Conservation (phyloP, 2,888 invertebrate genomes). For the Stenolophus ochropezus region DNA sequence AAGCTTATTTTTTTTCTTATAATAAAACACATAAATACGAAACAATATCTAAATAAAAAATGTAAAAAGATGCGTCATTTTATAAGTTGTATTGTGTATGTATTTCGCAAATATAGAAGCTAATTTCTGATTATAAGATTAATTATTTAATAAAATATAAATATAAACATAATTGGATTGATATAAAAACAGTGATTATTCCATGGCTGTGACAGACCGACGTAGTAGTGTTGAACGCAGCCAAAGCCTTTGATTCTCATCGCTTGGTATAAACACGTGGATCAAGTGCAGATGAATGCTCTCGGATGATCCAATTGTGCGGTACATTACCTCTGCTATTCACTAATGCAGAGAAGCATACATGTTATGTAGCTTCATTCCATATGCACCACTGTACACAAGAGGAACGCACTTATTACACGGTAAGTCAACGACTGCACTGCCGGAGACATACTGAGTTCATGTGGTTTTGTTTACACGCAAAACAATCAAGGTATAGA, state of each 20-base stretch:
- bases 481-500: too few relatives aligned
- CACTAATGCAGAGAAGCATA: background rate
- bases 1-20: too few relatives aligned
- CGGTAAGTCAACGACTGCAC: background rate
- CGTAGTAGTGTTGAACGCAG: background rate
- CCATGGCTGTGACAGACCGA: background rate
- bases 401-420: background rate
- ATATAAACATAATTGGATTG: too few relatives aligned
- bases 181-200: background rate
- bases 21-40: too few relatives aligned
- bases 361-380: background rate
- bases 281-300: background rate
- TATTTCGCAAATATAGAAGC: too few relatives aligned
- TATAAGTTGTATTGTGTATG: too few relatives aligned
- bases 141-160: too few relatives aligned
- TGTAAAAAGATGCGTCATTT: too few relatives aligned
- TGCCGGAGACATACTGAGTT: too few relatives aligned
- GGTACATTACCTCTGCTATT: constrained; percentile 1
- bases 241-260: constrained; percentile 11
- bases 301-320: background rate
- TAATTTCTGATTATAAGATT: too few relatives aligned
- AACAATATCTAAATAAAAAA: too few relatives aligned
- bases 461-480: too few relatives aligned
- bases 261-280: constrained; percentile 10
- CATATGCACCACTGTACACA: background rate